These are phyloP conservation scores for Drosophila ohnishii DNA, from an alignment of 1,140 invertebrate species.

Conservation along the genomic window DNA sequence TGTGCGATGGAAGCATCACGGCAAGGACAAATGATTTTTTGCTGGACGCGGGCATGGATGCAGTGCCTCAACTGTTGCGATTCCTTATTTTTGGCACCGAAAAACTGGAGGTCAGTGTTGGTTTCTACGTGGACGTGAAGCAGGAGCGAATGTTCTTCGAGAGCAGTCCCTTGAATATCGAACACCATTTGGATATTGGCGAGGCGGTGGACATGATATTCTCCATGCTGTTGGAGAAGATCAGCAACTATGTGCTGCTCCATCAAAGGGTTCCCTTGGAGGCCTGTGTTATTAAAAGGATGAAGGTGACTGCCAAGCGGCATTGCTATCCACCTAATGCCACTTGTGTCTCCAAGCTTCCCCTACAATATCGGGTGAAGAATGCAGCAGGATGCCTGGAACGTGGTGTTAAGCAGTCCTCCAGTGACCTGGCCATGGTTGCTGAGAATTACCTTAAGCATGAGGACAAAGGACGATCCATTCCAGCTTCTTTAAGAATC, in stretches of 20 bases:
- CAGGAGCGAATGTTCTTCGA: conserved; percentile 51
- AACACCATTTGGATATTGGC: conserved; percentile 55
- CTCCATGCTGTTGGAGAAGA: conserved; percentile 58
- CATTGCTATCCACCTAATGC: conserved; percentile 6
- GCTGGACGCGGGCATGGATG: conserved; percentile 59
- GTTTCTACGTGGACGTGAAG: conserved; percentile 57
- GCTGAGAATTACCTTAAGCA: conserved; percentile 42
- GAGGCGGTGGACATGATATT: conserved; percentile 65
- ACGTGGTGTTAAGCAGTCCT: background rate
- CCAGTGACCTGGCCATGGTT: conserved; percentile 19
- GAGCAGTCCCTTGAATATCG: conserved; percentile 36
- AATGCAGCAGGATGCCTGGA: background rate
- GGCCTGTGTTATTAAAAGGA: conserved; percentile 46
- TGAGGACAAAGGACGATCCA: conserved; percentile 8
- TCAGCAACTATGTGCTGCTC: conserved; percentile 45
- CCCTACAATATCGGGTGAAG: conserved; percentile 59
- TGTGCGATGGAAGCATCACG: conserved; percentile 53
- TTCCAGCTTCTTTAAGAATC: conserved; percentile 32
- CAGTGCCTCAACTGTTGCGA: conserved; percentile 51
- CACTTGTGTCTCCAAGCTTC: conserved; percentile 8
- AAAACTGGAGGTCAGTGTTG: conserved; percentile 41
- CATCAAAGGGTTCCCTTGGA: conserved; percentile 38
- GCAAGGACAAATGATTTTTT: conserved; percentile 52
- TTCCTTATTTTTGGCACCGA: conserved; percentile 52
- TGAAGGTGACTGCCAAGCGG: conserved; percentile 52